Evolutionary conservation across 2,888 invertebrate genomes (phyloP), one percentile per base, ranked within the genome.

Genomic region (Athetis lepigone): DNA sequence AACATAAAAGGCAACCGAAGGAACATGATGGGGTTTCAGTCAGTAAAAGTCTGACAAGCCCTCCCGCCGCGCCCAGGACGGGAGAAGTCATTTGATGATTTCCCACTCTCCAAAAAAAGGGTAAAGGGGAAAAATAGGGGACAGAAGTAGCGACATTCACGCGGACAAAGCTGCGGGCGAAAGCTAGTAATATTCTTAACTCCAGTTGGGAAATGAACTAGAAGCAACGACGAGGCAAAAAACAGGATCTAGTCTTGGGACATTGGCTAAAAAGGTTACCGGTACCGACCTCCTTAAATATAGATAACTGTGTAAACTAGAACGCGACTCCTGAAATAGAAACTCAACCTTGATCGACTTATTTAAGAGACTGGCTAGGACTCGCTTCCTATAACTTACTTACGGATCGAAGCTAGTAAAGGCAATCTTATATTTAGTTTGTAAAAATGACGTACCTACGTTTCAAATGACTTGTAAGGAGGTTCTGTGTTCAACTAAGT

Each of bases 291-390:
- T 36, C 36, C 21, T 2, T 19, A 45, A 33, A 16, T 13, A 54
- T 19, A 33, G 13, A 46, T 33, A 43, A 49, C 5, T 45, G 8
- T 19, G 19, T 43, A 25, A 57, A 57, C n/a, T 39, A 25, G 21
- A 66, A 7, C 27, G 11, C n/a, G n/a, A 13, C 18, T 59, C 33
- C 39, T 58, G 50, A 66, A 67, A 67, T 46, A 67, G 59, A 45
- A 42, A 36, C 13, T 0, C 36, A 11, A 36, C 67, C 39, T 67
- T 59, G 50, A 39, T 45, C 13, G 11, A 45, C 23, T 50, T 23
- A 37, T 39, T 45, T 7, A 45, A 45, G 33, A 21, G 16, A 18
- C 13, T 45, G 4, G 4, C 18, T 63, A 18, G 5, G 39, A 16
- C 16, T 6, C 3, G 11, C 21, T 50, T 37, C 7, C 1, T 33